These are phyloP conservation scores for Acanthopleura granulata DNA, from an alignment of 2,888 invertebrate species.

Conservation along the genomic window DNA sequence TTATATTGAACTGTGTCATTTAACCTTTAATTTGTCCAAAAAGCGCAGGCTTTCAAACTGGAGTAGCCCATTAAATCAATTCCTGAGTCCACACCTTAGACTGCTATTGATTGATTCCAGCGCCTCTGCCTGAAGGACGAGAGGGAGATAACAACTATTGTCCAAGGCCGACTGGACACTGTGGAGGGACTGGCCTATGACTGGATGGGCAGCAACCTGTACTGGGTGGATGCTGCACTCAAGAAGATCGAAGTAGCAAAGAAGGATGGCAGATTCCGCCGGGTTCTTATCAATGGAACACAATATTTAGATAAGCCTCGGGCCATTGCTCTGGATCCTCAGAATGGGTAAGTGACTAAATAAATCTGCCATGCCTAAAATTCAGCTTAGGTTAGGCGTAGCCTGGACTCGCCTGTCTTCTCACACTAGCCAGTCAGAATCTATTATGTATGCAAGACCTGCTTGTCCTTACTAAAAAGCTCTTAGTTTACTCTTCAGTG, in stretches of 20 bases:
- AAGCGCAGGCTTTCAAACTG: background rate
- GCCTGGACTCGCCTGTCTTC: too few relatives aligned
- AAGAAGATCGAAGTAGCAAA: constrained; percentile 86
- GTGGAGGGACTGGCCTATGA: constrained; percentile 92
- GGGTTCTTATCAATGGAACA: constrained; percentile 78
- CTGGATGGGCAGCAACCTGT: constrained; percentile 88
- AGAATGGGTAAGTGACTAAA: constrained; percentile 75
- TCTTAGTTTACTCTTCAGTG: too few relatives aligned
- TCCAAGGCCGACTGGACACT: constrained; percentile 81
- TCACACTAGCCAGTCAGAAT: too few relatives aligned
- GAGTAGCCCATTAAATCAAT: background rate
- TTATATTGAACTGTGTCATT: too few relatives aligned
- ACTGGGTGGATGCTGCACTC: constrained; percentile 86
- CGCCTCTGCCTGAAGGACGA: constrained; percentile 50
- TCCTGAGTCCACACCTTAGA: background rate
- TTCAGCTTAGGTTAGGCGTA: too few relatives aligned
- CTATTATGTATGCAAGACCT: background rate
- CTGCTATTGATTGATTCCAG: constrained; percentile 38
- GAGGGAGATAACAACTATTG: constrained; percentile 77
- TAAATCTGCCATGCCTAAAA: too few relatives aligned
- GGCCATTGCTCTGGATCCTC: constrained; percentile 87
- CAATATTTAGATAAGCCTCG: constrained; percentile 78
- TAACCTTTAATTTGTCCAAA: too few relatives aligned
- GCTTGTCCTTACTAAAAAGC: too few relatives aligned
- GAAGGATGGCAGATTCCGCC: constrained; percentile 82